Evolutionary conservation across 2,113 vertebrate genomes (phyloP), one percentile per base, ranked within the genome.

Genomic region (Larimichthys crocea): DNA sequence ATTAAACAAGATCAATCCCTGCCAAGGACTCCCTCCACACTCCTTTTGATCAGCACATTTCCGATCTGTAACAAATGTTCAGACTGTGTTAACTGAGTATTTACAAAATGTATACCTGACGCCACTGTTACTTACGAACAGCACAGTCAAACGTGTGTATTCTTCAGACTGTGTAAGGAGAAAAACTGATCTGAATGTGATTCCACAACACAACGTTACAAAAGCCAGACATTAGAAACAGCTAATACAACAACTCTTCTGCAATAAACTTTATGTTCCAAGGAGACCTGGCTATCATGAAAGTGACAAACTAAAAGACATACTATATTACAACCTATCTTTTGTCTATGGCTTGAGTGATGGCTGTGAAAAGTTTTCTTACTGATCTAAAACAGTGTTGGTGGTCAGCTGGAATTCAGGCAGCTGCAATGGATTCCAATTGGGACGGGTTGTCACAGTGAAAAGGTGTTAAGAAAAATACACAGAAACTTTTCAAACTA

Each of bases 351-450:
- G 50, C 15, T 26, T 57, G 22, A 76, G 40, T 56, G 29, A n/a
- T 68, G 44, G 22, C 63, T 63, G 48, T 69, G 44, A 60, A 82
- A 82, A 69, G 17, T 40, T 60, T 56, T 12, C 42, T 69, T 16
- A 29, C 53, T 50, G 29, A 46, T 56, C 4, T 46, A 5, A 20
- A n/a, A 3, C 22, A 31, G 42, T n/a, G 3, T 20, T 52, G 29
- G 3, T 57, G 24, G 73, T 75, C 40, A 63, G 57, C 49, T 69
- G 20, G 29, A 73, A 55, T 63, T 67, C 64, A 69, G 15, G 19
- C 62, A 68, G 35, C 19, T 57, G 26, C n/a, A 70, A 12, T 73
- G 40, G 67, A 62, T 61, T 49, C 59, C 16, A n/a, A 16, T 40
- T 35, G 63, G 20, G 26, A 56, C 68, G 62, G 73, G 44, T 40